A percentile compares a stretch with the other conserved stretches of the same genome.
Evolutionary conservation across 1,140 invertebrate genomes (phyloP).

Genomic region (Zophobas morio): DNA sequence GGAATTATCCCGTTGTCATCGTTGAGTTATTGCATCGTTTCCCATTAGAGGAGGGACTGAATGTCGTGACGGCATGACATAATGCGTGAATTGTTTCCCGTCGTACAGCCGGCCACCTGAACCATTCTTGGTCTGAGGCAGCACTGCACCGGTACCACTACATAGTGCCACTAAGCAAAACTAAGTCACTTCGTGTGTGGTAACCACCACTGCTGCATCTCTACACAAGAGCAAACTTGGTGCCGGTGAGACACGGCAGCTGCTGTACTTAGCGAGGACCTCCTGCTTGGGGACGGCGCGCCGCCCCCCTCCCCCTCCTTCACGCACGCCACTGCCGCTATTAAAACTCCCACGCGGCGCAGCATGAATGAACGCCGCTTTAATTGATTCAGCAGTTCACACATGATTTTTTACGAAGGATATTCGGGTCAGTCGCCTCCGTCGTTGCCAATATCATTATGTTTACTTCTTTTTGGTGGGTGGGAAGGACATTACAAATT

Average conservation of each 20-base stretch:
- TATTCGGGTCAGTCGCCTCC: constrained; percentile 14
- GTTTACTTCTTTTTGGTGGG: constrained; percentile 20
- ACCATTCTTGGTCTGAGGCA: background rate
- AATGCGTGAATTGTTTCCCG: constrained; percentile 23
- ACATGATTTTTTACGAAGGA: constrained; percentile 40
- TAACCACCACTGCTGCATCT: constrained; percentile 9
- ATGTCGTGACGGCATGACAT: constrained; percentile 4
- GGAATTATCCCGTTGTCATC: constrained; percentile 41
- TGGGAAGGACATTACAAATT: constrained; percentile 23
- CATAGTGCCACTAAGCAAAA: constrained; percentile 18
- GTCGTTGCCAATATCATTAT: constrained; percentile 15
- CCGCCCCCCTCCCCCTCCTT: background rate
- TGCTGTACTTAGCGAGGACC: constrained; percentile 23
- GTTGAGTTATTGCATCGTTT: constrained; percentile 40
- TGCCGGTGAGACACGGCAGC: constrained; percentile 32
- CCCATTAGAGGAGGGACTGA: constrained; percentile 20
- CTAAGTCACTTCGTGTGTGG: constrained; percentile 37
- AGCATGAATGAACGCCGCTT: constrained; percentile 37
- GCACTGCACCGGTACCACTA: background rate
- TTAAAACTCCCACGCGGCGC: constrained; percentile 37
- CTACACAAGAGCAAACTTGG: background rate
- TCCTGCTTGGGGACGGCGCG: constrained; percentile 13
- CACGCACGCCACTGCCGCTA: constrained; percentile 37
- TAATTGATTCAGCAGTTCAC: constrained; percentile 41
- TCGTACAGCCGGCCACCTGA: constrained; percentile 16